These are phyloP conservation scores for Himalopsyche kuldschensis DNA, from an alignment of 2,888 invertebrate genomes.

Conservation along the genomic window DNA sequence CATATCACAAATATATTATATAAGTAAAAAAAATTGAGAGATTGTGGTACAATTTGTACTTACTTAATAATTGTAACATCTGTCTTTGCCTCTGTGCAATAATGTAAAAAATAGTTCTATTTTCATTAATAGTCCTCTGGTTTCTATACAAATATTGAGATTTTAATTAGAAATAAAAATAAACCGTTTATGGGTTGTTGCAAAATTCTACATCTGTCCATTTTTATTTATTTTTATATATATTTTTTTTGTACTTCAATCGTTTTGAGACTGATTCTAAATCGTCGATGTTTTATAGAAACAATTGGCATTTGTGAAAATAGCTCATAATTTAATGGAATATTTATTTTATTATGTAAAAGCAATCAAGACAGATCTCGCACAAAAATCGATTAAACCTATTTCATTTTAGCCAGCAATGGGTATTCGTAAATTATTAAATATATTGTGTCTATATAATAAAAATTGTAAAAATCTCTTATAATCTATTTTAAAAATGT, in stretches of 20 bases:
- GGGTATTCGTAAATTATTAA: conserved; percentile 7
- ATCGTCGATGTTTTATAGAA: background rate
- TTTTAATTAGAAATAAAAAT: background rate
- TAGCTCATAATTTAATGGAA: background rate
- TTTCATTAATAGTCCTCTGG: background rate
- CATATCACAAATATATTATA: conserved; percentile 9
- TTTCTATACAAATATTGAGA: background rate
- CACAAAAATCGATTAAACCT: conserved; percentile 18
- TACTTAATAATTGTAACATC: background rate
- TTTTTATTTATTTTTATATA: background rate
- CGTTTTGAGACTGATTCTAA: background rate
- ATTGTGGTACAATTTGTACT: background rate
- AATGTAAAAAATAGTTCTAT: background rate
- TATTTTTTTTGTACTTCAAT: background rate
- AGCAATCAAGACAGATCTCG: conserved; percentile 22
- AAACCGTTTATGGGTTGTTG: background rate
- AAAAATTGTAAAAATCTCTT: conserved; percentile 28
- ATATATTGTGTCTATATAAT: conserved; percentile 29
- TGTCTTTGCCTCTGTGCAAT: conserved; percentile 2
- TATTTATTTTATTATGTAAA: conserved; percentile 3
- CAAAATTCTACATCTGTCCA: background rate
- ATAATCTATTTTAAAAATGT: conserved; percentile 27
- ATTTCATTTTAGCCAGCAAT: conserved; percentile 12
- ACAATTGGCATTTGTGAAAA: background rate
- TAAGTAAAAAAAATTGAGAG: background rate